Evolutionary conservation across 2,888 invertebrate genomes (phyloP).

Genomic region (Nasonia oneida): DNA sequence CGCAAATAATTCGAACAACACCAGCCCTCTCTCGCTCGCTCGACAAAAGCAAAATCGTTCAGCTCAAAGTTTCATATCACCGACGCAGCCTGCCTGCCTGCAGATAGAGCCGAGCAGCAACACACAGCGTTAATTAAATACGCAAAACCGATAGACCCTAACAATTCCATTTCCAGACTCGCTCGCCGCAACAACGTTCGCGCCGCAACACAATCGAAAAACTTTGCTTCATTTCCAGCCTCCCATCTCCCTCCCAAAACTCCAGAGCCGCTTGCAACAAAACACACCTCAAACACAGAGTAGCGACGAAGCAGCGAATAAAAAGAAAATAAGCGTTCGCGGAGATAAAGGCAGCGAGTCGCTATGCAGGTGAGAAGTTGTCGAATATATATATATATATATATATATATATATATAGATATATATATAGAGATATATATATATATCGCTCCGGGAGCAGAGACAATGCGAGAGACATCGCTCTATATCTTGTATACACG

Average conservation of each 20-base stretch:
- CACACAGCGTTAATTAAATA: conserved; percentile 41
- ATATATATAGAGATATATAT: too few species aligned
- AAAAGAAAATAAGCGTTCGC: conserved; percentile 21
- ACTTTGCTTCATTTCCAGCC: conserved; percentile 14
- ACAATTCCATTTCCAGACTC: conserved; percentile 29
- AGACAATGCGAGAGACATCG: neutral
- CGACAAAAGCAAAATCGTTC: conserved; percentile 2
- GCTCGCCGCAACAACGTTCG: conserved; percentile 21
- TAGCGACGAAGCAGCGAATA: conserved; percentile 12
- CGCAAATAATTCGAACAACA: neutral
- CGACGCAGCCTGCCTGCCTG: neutral
- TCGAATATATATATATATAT: too few species aligned
- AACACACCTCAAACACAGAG: conserved; percentile 8
- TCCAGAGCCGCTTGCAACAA: neutral
- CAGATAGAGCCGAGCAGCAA: neutral
- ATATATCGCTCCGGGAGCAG: too few species aligned
- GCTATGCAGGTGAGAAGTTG: conserved; percentile 53
- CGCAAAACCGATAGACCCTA: conserved; percentile 39
- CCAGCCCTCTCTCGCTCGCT: neutral
- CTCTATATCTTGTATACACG: neutral
- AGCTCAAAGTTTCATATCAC: conserved; percentile 25
- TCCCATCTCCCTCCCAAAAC: neutral
- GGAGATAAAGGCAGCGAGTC: conserved; percentile 32
- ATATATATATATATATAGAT: too few species aligned
- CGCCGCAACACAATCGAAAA: conserved; percentile 32